Evolutionary conservation across 1,140 invertebrate species (phyloP).

Genomic region (Manduca sexta): DNA sequence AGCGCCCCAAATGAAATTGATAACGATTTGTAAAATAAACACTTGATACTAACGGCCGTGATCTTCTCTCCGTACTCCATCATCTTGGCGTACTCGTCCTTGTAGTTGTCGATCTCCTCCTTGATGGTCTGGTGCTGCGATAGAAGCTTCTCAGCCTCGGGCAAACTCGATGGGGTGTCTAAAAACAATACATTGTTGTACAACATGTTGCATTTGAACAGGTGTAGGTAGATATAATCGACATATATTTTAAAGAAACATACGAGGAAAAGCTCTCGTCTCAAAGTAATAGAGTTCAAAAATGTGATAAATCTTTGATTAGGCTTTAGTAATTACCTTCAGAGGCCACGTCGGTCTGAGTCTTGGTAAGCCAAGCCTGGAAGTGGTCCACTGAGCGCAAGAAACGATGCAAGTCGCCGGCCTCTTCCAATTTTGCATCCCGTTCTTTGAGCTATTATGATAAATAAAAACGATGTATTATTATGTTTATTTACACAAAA

Average conservation of each 20-base stretch:
- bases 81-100: constrained; percentile 98
- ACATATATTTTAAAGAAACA: too few species aligned
- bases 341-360: constrained; percentile 97
- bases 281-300: neutral
- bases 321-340: constrained; percentile 78
- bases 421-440: constrained; percentile 98
- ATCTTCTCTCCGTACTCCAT: constrained; percentile 99
- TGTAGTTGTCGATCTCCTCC: constrained; percentile 99
- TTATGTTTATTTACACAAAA: too few species aligned
- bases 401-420: constrained; percentile 98
- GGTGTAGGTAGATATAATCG: too few species aligned
- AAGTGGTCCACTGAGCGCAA: constrained; percentile 99
- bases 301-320: neutral
- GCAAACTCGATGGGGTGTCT: constrained; percentile 94
- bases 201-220: too few species aligned
- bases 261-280: neutral
- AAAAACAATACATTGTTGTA: neutral
- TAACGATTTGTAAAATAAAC: too few species aligned
- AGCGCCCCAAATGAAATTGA: too few species aligned
- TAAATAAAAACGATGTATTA: constrained; percentile 1
- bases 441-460: constrained; percentile 89
- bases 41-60: constrained; percentile 84
- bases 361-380: constrained; percentile 99
- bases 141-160: constrained; percentile 97
- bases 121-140: constrained; percentile 98